These are phyloP conservation scores for Adelosebastes latens DNA, from an alignment of 2,797 vertebrate species.

Conservation along the genomic window DNA sequence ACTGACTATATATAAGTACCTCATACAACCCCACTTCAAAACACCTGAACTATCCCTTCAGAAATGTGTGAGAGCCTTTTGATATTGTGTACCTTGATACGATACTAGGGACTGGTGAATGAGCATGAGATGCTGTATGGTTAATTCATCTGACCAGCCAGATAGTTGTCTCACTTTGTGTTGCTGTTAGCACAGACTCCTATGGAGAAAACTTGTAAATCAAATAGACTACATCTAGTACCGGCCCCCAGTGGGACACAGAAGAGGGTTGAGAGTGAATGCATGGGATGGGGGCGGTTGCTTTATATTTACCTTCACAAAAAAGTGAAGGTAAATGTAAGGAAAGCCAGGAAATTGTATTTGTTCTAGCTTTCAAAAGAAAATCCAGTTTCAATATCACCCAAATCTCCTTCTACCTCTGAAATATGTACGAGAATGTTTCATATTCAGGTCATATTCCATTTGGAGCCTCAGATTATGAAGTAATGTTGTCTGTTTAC, in stretches of 20 bases:
- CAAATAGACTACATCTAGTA: background rate
- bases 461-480: conserved; percentile 37
- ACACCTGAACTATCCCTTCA: background rate
- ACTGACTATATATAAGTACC: too few species aligned
- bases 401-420: background rate
- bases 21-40: too few species aligned
- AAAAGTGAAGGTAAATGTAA: conserved; percentile 8
- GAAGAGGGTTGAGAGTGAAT: background rate
- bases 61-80: background rate
- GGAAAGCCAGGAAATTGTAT: conserved; percentile 6
- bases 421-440: conserved; percentile 45
- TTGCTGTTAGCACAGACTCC: background rate
- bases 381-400: conserved; percentile 15
- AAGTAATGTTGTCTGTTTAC: conserved; percentile 48
- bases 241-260: background rate
- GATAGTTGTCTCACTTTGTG: background rate
- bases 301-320: background rate
- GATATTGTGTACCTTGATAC: background rate
- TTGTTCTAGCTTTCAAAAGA: conserved; percentile 28
- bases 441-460: conserved; percentile 40
- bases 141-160: background rate
- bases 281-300: background rate
- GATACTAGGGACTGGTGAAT: background rate
- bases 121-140: background rate
- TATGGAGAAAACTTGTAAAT: background rate